These are phyloP conservation scores for Hirudinaria manillensis DNA, from an alignment of 2,888 invertebrate genomes.

Conservation along the genomic window DNA sequence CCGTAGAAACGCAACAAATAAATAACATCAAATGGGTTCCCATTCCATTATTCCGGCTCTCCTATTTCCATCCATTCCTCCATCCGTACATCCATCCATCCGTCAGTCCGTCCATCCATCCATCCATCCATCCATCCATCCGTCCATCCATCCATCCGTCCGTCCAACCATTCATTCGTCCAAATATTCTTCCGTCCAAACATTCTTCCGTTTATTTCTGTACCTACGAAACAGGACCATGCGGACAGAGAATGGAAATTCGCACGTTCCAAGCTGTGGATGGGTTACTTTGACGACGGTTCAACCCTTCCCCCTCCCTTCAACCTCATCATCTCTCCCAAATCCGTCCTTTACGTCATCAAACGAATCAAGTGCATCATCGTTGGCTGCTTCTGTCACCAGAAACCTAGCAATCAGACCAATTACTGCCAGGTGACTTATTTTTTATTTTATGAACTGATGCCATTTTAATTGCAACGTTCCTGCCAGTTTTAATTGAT, in stretches of 20 bases:
- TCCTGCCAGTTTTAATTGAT: background rate
- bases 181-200: background rate
- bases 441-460: background rate
- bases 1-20: no score
- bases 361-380: constrained; percentile 40
- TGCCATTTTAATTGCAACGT: background rate
- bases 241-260: constrained; percentile 62
- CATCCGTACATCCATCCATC: no score
- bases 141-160: no score
- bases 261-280: constrained; percentile 60
- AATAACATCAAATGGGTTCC: no score
- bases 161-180: background rate
- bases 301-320: constrained; percentile 59
- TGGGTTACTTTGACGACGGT: constrained; percentile 61
- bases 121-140: no score
- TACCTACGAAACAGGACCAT: constrained; percentile 54
- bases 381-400: constrained; percentile 28
- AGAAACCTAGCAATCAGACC: background rate
- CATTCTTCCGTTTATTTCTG: background rate
- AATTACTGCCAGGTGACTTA: constrained; percentile 1
- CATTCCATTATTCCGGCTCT: no score
- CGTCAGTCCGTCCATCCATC: no score
- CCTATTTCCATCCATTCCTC: background rate
- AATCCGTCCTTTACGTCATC: constrained; percentile 49
- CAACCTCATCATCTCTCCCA: constrained; percentile 59